Percentiles rank a stretch among this genome's conserved stretches.
Evolutionary conservation across 2,797 vertebrate genomes (phyloP).

Genomic region (Loriculus beryllinus): DNA sequence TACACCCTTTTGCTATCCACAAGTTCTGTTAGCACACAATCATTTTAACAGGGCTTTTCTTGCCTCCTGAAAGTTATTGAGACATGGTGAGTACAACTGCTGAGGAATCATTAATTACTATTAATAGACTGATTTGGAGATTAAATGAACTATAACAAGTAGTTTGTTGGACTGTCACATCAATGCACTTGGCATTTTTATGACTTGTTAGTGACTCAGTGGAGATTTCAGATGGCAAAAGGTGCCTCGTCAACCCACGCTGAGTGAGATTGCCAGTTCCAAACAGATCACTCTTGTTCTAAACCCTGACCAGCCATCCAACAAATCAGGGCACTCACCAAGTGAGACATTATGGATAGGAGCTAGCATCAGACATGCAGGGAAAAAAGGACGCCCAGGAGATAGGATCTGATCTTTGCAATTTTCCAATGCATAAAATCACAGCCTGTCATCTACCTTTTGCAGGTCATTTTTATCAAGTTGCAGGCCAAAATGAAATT

Average conservation of each 20-base stretch:
- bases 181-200: slow-evolving; percentile 62
- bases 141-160: slow-evolving; percentile 69
- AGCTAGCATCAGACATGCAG: slow-evolving; percentile 30
- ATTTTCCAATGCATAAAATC: slow-evolving; percentile 78
- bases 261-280: slow-evolving; percentile 57
- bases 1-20: neutral
- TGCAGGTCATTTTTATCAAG: slow-evolving; percentile 77
- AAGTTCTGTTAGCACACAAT: neutral
- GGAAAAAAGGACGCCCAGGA: slow-evolving; percentile 28
- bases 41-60: slow-evolving; percentile 51
- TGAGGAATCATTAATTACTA: slow-evolving; percentile 75
- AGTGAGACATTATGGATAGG: slow-evolving; percentile 46
- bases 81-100: slow-evolving; percentile 61
- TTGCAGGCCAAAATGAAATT: slow-evolving; percentile 73
- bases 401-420: slow-evolving; percentile 68
- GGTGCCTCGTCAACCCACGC: slow-evolving; percentile 45
- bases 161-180: slow-evolving; percentile 70
- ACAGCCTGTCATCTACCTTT: slow-evolving; percentile 78
- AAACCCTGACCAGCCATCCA: slow-evolving; percentile 66
- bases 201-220: slow-evolving; percentile 60
- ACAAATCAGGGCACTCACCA: slow-evolving; percentile 54
- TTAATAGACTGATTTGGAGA: slow-evolving; percentile 73
- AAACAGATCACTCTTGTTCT: slow-evolving; percentile 68
- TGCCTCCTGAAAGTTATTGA: slow-evolving; percentile 59
- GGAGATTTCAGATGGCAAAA: slow-evolving; percentile 54